These are phyloP conservation scores for Drosophila suboccidentalis DNA, from an alignment of 2,888 invertebrate genomes.

Conservation along the genomic window DNA sequence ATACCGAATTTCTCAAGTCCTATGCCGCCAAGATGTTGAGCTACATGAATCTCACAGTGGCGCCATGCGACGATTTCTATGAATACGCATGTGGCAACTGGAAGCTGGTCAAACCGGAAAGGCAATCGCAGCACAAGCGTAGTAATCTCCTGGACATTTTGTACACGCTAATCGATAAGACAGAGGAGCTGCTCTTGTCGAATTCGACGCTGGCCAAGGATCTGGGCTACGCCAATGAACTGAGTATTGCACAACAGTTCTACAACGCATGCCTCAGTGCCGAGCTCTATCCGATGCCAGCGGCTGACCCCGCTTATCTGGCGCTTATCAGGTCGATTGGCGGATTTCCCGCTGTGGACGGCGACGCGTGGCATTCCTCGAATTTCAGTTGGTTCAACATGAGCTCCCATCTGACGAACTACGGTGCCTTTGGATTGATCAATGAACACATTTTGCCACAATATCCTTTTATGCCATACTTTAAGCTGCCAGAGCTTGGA, in stretches of 20 bases:
- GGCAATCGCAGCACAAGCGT: conserved; percentile 66
- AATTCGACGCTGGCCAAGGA: conserved; percentile 45
- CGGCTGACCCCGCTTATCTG: conserved; percentile 75
- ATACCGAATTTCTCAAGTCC: conserved; percentile 49
- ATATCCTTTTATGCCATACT: conserved; percentile 80
- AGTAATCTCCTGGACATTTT: conserved; percentile 77
- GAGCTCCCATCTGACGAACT: conserved; percentile 82
- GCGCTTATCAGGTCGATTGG: conserved; percentile 77
- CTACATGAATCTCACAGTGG: conserved; percentile 79
- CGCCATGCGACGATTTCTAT: conserved; percentile 83
- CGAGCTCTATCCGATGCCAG: conserved; percentile 70
- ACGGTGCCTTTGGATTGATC: conserved; percentile 68
- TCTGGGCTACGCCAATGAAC: conserved; percentile 67
- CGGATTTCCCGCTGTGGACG: conserved; percentile 83
- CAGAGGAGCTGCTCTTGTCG: conserved; percentile 56
- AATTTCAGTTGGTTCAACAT: conserved; percentile 84
- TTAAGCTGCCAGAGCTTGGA: conserved; percentile 79
- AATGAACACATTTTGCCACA: conserved; percentile 64
- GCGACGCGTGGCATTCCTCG: conserved; percentile 69
- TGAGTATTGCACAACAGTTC: conserved; percentile 74
- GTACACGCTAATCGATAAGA: conserved; percentile 62
- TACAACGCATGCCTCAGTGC: conserved; percentile 74
- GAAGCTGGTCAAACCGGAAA: conserved; percentile 66
- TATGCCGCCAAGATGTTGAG: conserved; percentile 77
- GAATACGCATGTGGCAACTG: conserved; percentile 84